Evolutionary conservation across 2,113 vertebrate species (phyloP).

Genomic region (Tauraco erythrolophus): DNA sequence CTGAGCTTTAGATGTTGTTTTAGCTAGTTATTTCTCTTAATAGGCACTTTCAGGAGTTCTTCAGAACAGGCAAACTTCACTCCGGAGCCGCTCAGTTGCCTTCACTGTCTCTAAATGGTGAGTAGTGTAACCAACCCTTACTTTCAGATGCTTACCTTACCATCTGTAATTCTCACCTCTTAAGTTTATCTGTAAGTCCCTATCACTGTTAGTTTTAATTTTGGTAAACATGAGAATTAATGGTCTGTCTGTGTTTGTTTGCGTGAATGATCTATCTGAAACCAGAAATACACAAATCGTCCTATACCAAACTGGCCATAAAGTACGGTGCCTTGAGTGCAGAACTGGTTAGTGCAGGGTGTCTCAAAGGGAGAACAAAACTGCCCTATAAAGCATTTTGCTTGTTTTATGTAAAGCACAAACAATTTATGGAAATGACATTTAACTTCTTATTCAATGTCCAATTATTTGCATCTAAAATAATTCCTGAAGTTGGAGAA

Average conservation of each 20-base stretch:
- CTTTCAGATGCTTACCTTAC: not conserved
- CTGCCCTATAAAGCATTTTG: not conserved
- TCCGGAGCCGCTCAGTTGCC: not conserved
- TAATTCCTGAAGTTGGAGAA: slow-evolving; percentile 47
- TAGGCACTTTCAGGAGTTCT: not conserved
- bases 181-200: not conserved
- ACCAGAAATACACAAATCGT: not conserved
- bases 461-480: slow-evolving; percentile 37
- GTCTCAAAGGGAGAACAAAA: not conserved
- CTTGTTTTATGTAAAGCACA: slow-evolving; percentile 44
- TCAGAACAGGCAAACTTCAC: not conserved
- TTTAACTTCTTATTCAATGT: slow-evolving; percentile 35
- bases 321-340: not conserved
- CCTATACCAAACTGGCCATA: not conserved
- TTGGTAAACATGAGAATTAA: not conserved
- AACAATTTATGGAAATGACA: slow-evolving; percentile 68
- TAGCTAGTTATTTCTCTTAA: not conserved
- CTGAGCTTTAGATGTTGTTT: not conserved
- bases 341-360: not conserved
- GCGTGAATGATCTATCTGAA: not conserved
- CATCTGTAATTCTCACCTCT: not conserved
- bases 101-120: not conserved
- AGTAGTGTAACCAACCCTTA: not conserved
- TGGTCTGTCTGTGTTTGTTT: not conserved
- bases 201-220: not conserved